Base-by-base conservation (phyloP, 2,113 vertebrate species). In the Mellivora capensis region DNA sequence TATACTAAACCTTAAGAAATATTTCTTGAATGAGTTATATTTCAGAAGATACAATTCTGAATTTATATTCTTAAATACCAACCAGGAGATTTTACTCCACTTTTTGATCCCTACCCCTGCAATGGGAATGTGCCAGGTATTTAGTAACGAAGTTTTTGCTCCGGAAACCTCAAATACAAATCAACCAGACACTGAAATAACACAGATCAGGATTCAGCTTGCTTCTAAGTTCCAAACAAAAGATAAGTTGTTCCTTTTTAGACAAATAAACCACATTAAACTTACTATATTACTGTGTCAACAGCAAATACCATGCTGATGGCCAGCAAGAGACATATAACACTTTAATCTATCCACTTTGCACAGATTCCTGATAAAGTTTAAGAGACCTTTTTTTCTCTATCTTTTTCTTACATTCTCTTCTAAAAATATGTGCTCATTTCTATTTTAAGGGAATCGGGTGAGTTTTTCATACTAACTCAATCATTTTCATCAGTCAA, bases 241-340 rank as follows among this genome's bases (percentile, higher is more conserved):
- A 96, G 96, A 97, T 91, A 97, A 97, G 67, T 37, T 97, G 83
- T 93, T 97, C 61, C 77, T 42, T 87, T 89, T 95, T 72, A 96
- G 83, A 84, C 90, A 97, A 94, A 96, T 96, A 96, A 95, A 87
- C 90, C 83, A 87, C 67, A 80, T 83, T 80, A 86, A 93, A 91
- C 88, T 93, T 94, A 74, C 67, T 89, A 11, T 67, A 31, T 89
- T 94, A 91, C 47, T 91, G 31, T 93, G 93, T 89, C 83, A 93
- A 86, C 89, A 93, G 82, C 23, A 96, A 97, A 93, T 93, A 95
- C 37, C n/a, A 34, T 74, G 52, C 49, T 94, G 76, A 82, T 80
- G 79, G 71, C 74, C 87, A 97, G 69, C 7, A 89, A 87, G 67
- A 91, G 87, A 85, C 79, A 83, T 91, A 59, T 54, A 87, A 59